Percentiles rank a stretch among this genome's conserved stretches.
phyloP scores from a whole-genome alignment of 1,140 invertebrate genomes.

The Drosophila rufa region DNA sequence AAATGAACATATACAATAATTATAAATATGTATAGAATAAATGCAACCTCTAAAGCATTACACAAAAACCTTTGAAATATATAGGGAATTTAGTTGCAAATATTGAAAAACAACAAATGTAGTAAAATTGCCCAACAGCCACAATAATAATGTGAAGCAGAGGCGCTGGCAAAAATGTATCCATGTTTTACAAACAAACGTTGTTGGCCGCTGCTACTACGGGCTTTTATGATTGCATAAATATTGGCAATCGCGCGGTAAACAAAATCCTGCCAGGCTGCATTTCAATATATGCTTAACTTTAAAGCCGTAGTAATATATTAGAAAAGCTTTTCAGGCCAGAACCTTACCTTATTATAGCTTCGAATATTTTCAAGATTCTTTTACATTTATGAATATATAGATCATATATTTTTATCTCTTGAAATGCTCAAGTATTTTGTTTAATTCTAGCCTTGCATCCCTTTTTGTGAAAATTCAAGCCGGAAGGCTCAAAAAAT shows the following conservation, averaged over 20 bases:
- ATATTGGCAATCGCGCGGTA: constrained; percentile 33
- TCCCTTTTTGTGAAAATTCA: not conserved
- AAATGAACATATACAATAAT: not conserved
- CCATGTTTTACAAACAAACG: constrained; percentile 52
- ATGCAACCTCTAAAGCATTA: not conserved
- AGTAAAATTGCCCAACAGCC: constrained; percentile 34
- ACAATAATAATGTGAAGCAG: constrained; percentile 31
- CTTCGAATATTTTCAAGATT: not conserved
- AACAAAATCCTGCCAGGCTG: not conserved
- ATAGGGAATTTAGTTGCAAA: constrained; percentile 9
- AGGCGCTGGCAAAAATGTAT: constrained; percentile 35
- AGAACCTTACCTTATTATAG: too few relatives aligned
- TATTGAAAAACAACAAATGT: constrained; percentile 49
- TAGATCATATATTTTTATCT: too few relatives aligned
- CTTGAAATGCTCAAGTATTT: not conserved
- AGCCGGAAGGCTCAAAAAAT: not conserved
- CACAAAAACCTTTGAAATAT: not conserved
- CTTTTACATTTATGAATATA: not conserved
- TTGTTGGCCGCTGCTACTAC: constrained; percentile 43
- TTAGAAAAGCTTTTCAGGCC: not conserved
- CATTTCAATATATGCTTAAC: constrained; percentile 10
- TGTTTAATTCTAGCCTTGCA: too few relatives aligned
- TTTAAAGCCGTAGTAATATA: constrained; percentile 3
- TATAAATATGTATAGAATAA: too few relatives aligned
- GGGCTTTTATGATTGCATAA: constrained; percentile 47